A percentile compares a stretch with the other conserved stretches of the same genome.
These are phyloP conservation scores for Megathymus violae DNA, from an alignment of 1,140 invertebrate genomes.

Conservation along the genomic window DNA sequence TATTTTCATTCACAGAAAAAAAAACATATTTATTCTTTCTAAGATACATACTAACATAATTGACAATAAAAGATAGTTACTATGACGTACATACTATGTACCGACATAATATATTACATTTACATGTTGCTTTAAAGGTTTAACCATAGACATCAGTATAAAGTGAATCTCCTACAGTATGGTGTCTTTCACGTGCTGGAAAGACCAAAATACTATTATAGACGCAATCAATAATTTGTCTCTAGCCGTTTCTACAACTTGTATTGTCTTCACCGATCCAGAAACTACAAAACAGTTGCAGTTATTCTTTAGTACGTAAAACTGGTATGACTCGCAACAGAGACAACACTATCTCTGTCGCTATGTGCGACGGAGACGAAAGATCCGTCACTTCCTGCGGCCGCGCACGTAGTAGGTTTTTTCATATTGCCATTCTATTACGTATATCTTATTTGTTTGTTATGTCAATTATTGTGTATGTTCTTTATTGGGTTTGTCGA, in stretches of 20 bases:
- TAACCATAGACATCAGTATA: too few relatives aligned
- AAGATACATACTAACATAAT: too few relatives aligned
- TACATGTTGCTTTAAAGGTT: too few relatives aligned
- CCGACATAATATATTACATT: too few relatives aligned
- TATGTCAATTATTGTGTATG: not conserved
- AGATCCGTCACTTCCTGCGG: constrained; percentile 49
- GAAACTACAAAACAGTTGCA: constrained; percentile 45
- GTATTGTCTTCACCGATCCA: constrained; percentile 26
- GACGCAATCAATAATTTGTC: not conserved
- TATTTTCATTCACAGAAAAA: too few relatives aligned
- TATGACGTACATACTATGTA: too few relatives aligned
- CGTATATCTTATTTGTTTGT: constrained; percentile 31
- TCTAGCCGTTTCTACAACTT: constrained; percentile 8
- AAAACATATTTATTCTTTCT: too few relatives aligned
- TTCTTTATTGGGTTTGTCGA: not conserved
- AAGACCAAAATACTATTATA: too few relatives aligned
- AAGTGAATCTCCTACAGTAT: too few relatives aligned
- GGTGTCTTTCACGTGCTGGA: not conserved
- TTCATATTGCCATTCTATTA: constrained; percentile 43
- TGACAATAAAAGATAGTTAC: too few relatives aligned
- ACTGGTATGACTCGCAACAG: constrained; percentile 58
- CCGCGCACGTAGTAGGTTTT: constrained; percentile 47
- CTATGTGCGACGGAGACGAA: constrained; percentile 38
- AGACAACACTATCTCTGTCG: constrained; percentile 34
- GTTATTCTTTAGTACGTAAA: constrained; percentile 53